phyloP scores from a whole-genome alignment of 2,888 invertebrate species.

The Oxystoma pomonae region DNA sequence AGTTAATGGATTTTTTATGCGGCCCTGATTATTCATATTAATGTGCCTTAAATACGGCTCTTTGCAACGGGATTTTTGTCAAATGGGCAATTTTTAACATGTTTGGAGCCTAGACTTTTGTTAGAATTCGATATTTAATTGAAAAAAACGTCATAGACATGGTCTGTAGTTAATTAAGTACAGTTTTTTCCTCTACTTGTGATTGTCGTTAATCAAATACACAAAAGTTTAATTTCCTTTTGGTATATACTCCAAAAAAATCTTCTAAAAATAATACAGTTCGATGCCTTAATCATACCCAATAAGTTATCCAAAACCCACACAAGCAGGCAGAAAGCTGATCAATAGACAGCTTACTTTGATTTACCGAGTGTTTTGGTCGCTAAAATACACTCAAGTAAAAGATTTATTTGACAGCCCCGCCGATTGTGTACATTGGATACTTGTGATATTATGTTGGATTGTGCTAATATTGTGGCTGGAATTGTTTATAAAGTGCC shows the following conservation, averaged over 20 bases:
- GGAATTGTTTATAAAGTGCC: not conserved
- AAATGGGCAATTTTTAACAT: constrained; percentile 23
- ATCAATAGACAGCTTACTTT: constrained; percentile 41
- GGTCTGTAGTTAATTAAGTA: no score
- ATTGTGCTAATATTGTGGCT: not conserved
- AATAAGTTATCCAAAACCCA: no score
- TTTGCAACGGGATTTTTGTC: constrained; percentile 27
- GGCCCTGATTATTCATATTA: constrained; percentile 38
- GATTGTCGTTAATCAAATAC: no score
- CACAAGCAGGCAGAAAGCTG: constrained; percentile 27
- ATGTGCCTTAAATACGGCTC: constrained; percentile 35
- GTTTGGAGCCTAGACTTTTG: no score
- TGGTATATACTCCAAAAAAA: no score
- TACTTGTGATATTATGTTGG: not conserved
- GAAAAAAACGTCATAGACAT: no score
- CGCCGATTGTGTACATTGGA: constrained; percentile 5
- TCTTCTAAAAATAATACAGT: no score
- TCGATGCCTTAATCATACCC: no score
- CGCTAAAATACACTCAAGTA: constrained; percentile 39
- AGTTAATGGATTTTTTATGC: constrained; percentile 42
- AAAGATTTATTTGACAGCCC: constrained; percentile 37
- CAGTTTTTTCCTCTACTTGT: no score
- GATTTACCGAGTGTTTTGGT: constrained; percentile 41
- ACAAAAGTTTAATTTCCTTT: no score
- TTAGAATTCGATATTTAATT: no score